Evolutionary conservation across 2,113 vertebrate genomes (phyloP).

Genomic region (Esox niger): DNA sequence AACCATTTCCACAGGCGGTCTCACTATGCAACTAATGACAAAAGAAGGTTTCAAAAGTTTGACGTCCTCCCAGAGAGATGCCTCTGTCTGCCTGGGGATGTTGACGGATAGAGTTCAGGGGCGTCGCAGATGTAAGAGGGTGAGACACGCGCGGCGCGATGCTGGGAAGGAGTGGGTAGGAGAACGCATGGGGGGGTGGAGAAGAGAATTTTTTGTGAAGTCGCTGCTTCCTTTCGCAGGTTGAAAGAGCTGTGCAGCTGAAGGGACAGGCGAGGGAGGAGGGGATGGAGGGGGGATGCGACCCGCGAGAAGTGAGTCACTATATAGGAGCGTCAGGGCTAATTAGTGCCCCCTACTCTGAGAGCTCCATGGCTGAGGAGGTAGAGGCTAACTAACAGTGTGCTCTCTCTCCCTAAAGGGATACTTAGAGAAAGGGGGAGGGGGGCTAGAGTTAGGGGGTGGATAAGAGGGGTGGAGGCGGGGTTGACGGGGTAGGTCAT

Average conservation of each 20-base stretch:
- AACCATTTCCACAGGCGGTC: not conserved
- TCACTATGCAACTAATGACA: conserved; percentile 40
- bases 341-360: not conserved
- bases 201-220: no score
- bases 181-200: no score
- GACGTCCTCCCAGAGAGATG: conserved; percentile 30
- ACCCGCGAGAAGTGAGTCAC: not conserved
- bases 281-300: not conserved
- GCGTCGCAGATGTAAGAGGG: conserved; percentile 33
- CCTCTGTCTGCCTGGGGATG: not conserved
- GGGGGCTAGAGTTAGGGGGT: no score
- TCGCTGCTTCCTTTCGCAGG: no score
- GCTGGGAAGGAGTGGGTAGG: not conserved
- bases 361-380: not conserved
- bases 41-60: conserved; percentile 34
- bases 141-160: not conserved
- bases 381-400: not conserved
- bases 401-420: not conserved
- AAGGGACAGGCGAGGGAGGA: not conserved
- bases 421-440: not conserved
- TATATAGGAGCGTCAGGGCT: not conserved
- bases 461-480: no score
- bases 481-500: no score
- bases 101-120: conserved; percentile 37
- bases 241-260: no score